Base-by-base conservation (phyloP, 2,113 vertebrate species). In the Phaethon lepturus region DNA sequence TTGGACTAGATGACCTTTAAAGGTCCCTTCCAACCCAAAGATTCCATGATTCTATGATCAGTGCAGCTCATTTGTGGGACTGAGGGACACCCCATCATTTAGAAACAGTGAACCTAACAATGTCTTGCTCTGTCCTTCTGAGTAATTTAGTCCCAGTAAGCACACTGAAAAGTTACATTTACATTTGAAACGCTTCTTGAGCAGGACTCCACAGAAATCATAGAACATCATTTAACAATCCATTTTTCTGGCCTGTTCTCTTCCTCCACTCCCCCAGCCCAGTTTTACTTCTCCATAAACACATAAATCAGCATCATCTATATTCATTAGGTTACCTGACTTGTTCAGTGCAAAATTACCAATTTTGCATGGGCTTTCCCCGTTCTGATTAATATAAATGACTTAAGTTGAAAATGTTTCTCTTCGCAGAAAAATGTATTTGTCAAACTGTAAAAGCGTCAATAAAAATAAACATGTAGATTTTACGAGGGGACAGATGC, bases 351-450 rank as follows among this genome's bases (percentile, higher is more conserved):
- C 92, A 97, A 98, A 98, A 98, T 98, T 97, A 96, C 86, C 87
- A 45, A 1, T 94, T 98, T 98, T 98, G 94, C 95, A 97, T 97
- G 69, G 92, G 85, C 97, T 93, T 95, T 62, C 88, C 97, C 96
- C 95, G 88, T 93, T 95, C 80, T 98, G 98, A 98, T 98, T 98
- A 98, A 98, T 98, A 98, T 97, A 98, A 98, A 98, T 98, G 89
- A 97, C 96, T 98, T 93, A 96, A 97, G 97, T 98, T 98, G 98
- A 98, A 98, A 98, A 97, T 96, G 95, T 97, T 98, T 98, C 97
- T 97, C 96, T 98, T 97, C 93, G 83, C 87, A 95, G 96, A 97
- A 97, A 98, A 98, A 97, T 95, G 85, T 97, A 97, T 98, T 98
- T 98, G 97, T 98, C 98, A 98, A 97, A 97, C 63, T 83, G 64